Percentiles rank a stretch among this genome's conserved stretches.
These are phyloP conservation scores for Euleptes europaea DNA, from an alignment of 2,113 vertebrate species.

Conservation along the genomic window DNA sequence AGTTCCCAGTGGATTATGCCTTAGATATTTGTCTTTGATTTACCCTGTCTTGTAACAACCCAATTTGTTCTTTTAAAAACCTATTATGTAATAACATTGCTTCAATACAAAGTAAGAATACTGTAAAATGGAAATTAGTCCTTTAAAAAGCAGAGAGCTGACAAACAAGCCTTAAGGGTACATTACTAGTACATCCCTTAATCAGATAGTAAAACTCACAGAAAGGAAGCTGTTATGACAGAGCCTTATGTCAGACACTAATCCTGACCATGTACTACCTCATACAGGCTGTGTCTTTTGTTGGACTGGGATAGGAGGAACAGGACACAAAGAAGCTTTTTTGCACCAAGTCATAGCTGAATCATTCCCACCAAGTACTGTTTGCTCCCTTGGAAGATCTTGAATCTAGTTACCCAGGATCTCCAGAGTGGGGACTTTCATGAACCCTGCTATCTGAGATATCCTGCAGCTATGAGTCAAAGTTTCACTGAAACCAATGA, in stretches of 20 bases:
- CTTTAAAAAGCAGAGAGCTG: background rate
- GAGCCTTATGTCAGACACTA: accelerated
- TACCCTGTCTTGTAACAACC: background rate
- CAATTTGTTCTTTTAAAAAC: background rate
- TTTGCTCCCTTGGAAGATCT: background rate
- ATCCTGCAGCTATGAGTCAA: background rate
- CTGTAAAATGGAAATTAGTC: background rate
- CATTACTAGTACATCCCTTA: background rate
- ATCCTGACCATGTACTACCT: background rate
- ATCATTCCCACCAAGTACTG: background rate
- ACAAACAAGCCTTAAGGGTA: background rate
- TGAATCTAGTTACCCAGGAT: background rate
- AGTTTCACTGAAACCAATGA: background rate
- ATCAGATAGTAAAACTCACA: background rate
- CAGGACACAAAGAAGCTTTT: background rate
- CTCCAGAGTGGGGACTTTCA: background rate
- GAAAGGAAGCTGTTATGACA: background rate
- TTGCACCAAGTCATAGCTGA: background rate
- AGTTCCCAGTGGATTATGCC: background rate
- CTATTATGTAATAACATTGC: background rate
- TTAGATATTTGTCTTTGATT: background rate
- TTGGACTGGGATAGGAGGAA: background rate
- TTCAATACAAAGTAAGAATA: background rate
- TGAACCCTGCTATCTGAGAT: background rate
- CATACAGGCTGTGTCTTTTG: background rate